Evolutionary conservation across 2,797 vertebrate species (phyloP), one percentile per base, ranked within the genome.

Genomic region (Calcarius lapponicus): DNA sequence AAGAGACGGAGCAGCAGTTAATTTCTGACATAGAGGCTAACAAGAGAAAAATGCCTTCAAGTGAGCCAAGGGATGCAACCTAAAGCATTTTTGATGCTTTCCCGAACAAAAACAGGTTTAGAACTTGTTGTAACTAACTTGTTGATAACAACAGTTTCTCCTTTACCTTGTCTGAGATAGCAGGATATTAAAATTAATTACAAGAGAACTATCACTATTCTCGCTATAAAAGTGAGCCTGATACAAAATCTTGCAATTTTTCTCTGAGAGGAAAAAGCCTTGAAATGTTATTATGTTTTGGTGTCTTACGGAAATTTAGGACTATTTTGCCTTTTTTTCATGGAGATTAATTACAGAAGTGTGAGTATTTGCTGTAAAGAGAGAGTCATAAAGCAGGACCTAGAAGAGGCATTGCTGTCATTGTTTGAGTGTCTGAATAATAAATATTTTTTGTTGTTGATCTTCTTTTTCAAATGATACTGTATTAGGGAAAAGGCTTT

Each of bases 81-180:
- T 74, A 36, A 81, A 76, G 43, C 22, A 40, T 61, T 88, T 90
- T 32, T 58, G 7, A 56, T 76, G 58, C 16, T 92, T 75, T 83
- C 62, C 51, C 67, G 70, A 81, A 64, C 56, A 93, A 93, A 45
- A 87, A 47, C 36, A 56, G 32, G 31, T 91, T 79, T 83, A 83
- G 75, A 88, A 87, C 76, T 89, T 87, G 88, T 88, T 81, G 53
- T 48, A 56, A 25, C 40, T 73, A 65, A 90, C 88, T 90, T 92
- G 47, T 83, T 80, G 69, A 53, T 65, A 53, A 72, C 3, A 17
- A 56, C n/a, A n/a, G 34, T 86, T 91, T 90, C 60, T 92, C 24
- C 21, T 82, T 80, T 91, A 36, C 61, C 54, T 82, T 0, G 13
- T 32, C 70, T 70, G 66, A 92, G 66, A 32, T 66, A 86, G 45